Conservation (phyloP, 2,113 vertebrate genomes). For the Pollimyrus isidori region DNA sequence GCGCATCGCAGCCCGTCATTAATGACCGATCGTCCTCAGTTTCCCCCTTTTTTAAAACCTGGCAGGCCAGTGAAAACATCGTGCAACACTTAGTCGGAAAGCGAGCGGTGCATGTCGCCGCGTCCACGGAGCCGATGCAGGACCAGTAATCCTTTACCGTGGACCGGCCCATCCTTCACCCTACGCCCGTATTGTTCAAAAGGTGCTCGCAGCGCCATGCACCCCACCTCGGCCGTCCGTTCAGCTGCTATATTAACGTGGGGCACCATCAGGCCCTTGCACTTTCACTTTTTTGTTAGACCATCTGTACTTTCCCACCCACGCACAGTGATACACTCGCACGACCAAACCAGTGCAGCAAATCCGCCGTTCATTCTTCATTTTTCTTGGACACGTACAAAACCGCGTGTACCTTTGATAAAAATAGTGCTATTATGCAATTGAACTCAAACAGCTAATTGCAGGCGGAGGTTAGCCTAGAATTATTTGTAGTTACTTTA, state of each 20-base stretch:
- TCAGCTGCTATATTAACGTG: not conserved
- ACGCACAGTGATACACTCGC: not conserved
- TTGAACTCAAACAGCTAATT: not conserved
- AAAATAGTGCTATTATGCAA: not conserved
- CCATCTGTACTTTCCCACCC: constrained; percentile 14
- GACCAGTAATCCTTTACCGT: not conserved
- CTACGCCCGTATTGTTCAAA: not conserved
- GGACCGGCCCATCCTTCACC: not conserved
- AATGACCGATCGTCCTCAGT: not conserved
- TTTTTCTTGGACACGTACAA: not conserved
- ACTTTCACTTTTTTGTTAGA: constrained; percentile 12
- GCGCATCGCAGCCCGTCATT: not conserved
- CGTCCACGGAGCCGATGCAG: not conserved
- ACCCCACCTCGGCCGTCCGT: not conserved
- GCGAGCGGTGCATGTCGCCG: not conserved
- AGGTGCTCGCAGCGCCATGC: not conserved
- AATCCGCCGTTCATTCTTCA: not conserved
- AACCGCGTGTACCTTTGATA: not conserved
- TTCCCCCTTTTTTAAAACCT: not conserved
- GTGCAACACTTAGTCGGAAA: not conserved
- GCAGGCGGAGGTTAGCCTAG: not conserved
- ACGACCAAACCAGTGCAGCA: not conserved
- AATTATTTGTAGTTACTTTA: not conserved
- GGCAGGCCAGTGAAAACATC: not conserved
- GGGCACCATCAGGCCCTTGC: not conserved